Conservation (phyloP, 1,140 invertebrate species). For the Latrodectus geometricus region DNA sequence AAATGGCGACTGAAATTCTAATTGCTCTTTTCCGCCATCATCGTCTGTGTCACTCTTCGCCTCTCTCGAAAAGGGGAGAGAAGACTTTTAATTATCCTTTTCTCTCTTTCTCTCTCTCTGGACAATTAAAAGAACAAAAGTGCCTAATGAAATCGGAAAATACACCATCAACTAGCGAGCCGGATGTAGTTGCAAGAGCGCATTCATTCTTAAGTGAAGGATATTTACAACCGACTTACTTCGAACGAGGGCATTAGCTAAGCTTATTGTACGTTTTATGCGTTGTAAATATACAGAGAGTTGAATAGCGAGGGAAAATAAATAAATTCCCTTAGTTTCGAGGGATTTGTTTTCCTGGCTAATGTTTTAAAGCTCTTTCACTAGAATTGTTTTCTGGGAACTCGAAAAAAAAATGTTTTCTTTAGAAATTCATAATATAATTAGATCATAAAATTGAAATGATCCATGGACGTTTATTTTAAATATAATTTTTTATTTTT, state of each 20-base stretch:
- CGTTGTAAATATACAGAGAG: neutral
- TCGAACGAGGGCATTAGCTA: neutral
- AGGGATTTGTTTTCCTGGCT: neutral
- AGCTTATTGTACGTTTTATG: neutral
- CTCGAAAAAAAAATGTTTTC: too few relatives aligned
- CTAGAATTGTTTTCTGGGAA: too few relatives aligned
- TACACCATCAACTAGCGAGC: neutral
- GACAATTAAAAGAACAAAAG: slow-evolving; percentile 31
- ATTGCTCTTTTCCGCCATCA: slow-evolving; percentile 25
- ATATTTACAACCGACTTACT: neutral
- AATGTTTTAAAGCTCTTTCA: neutral
- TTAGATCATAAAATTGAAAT: too few relatives aligned
- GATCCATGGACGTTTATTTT: too few relatives aligned
- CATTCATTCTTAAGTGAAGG: neutral
- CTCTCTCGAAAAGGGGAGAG: neutral
- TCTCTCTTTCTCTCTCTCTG: neutral
- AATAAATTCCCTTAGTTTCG: neutral
- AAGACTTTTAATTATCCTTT: slow-evolving; percentile 21
- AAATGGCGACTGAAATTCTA: slow-evolving; percentile 6
- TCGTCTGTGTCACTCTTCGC: neutral
- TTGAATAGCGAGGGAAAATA: neutral
- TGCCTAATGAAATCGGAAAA: slow-evolving; percentile 30
- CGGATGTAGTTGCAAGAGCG: neutral
- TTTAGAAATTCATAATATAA: too few relatives aligned
- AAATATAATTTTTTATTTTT: too few relatives aligned